A percentile compares a stretch with the other conserved stretches of the same genome.
phyloP scores from a whole-genome alignment of 2,888 invertebrate genomes.

The Drosophila subquinaria region DNA sequence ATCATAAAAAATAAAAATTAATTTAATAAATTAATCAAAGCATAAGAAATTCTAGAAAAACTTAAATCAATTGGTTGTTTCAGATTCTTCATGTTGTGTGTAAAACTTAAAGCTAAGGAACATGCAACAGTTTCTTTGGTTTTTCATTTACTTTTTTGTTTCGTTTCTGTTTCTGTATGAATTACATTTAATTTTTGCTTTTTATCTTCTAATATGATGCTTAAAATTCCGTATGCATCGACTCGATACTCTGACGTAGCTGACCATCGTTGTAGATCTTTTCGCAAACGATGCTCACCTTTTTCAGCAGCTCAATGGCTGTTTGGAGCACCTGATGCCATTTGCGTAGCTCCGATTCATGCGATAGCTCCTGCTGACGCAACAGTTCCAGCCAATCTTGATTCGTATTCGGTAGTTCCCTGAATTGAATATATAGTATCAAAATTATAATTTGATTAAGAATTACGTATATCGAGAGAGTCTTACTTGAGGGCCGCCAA shows the following conservation, averaged over 20 bases:
- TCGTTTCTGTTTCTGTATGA: conserved; percentile 43
- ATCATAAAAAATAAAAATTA: conserved; percentile 26
- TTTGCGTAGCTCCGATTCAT: conserved; percentile 92
- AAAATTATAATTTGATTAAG: not conserved
- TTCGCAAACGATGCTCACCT: conserved; percentile 88
- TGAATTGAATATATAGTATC: conserved; percentile 68
- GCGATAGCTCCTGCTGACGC: conserved; percentile 92
- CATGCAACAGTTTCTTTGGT: conserved; percentile 60
- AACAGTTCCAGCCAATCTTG: conserved; percentile 93
- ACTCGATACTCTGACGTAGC: conserved; percentile 81
- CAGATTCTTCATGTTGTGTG: not conserved
- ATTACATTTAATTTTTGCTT: conserved; percentile 47
- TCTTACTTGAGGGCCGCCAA: conserved; percentile 81
- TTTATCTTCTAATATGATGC: conserved; percentile 35
- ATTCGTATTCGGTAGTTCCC: conserved; percentile 90
- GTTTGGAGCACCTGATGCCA: conserved; percentile 92
- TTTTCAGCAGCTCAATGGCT: conserved; percentile 90
- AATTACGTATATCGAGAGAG: not conserved
- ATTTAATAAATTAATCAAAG: not conserved
- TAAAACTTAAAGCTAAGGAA: conserved; percentile 29
- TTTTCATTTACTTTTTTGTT: conserved; percentile 9
- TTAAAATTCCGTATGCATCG: conserved; percentile 75
- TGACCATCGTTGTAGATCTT: conserved; percentile 82
- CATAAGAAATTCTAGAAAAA: not conserved
- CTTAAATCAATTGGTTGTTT: not conserved